These are phyloP conservation scores for Corythoichthys intestinalis DNA, from an alignment of 2,113 vertebrate species.

Conservation along the genomic window DNA sequence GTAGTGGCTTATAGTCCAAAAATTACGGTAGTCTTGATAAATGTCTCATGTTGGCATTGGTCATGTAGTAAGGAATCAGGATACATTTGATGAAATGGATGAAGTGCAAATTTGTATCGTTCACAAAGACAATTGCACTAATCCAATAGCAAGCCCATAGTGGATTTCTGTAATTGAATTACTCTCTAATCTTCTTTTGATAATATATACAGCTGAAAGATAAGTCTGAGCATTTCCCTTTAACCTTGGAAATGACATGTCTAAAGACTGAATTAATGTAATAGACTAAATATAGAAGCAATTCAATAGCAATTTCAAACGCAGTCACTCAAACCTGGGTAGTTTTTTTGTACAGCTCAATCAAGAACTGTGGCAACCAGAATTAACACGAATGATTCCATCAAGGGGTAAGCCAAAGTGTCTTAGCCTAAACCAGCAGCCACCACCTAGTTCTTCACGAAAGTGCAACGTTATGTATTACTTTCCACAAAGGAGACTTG, in stretches of 20 bases:
- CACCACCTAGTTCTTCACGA: background rate
- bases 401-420: constrained; percentile 11
- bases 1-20: no score
- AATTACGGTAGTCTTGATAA: background rate
- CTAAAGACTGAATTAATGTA: constrained; percentile 45
- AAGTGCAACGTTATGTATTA: background rate
- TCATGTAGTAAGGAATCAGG: constrained; percentile 11
- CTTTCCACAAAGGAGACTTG: background rate
- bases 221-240: constrained; percentile 51
- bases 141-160: constrained; percentile 51
- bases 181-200: constrained; percentile 47
- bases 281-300: constrained; percentile 58
- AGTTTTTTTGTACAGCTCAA: constrained; percentile 32
- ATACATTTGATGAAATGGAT: constrained; percentile 34
- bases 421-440: constrained; percentile 8
- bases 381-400: constrained; percentile 19
- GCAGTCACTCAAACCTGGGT: constrained; percentile 53
- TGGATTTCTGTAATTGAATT: constrained; percentile 60
- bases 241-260: constrained; percentile 45
- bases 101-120: constrained; percentile 56
- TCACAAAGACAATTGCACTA: constrained; percentile 54
- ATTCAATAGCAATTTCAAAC: constrained; percentile 62
- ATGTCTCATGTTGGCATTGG: background rate
- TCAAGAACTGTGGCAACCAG: constrained; percentile 27
- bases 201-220: constrained; percentile 53